Evolutionary conservation across 2,888 invertebrate species (phyloP), one percentile per base, ranked within the genome.

Genomic region (Phytoseiulus persimilis): DNA sequence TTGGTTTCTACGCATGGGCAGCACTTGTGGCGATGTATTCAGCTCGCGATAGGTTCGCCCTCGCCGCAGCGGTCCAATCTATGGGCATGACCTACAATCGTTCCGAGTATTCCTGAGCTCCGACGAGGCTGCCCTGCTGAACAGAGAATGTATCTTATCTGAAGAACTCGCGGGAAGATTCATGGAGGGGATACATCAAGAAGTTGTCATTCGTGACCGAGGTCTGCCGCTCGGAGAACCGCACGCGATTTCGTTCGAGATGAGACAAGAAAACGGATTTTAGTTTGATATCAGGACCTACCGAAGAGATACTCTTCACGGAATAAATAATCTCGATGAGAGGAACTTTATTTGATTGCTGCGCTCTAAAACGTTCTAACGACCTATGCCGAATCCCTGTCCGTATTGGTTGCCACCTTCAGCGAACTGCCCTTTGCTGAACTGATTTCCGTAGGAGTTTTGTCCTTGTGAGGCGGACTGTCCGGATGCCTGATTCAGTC

Each of bases 321-420:
- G 18, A 65, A 65, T 65, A 65, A 65, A 65, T 65, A 65, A 23
- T 65, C 18, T 65, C 65, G 14, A 28, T 18, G 23, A 28, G 65
- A 65, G 65, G 65, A 65, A 65, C 65, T 65, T 65, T 65, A 65
- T 65, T 65, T 2, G 18, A 28, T 65, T 6, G 28, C 2, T 28
- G 65, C 5, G 18, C 18, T 28, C 14, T 65, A 1, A 23, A 65
- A 23, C 65, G 23, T 65, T 33, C n/a, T 32, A 87, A 45, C 87
- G 32, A 87, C 32, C 87, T 9, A 87, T 32, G 39, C 87, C 87
- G 32, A 32, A 14, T n/a, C 87, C 87, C 28, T 83, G 83, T 11
- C 32, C 83, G 33, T 83, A 83, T 45, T 87, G 87, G 87, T 87
- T 87, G 33, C 87, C 33, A 39, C 33, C 87, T 45, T 87, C 33